Evolutionary conservation across 2,888 invertebrate species (phyloP), one percentile per base, ranked within the genome.

Genomic region (Siphlonurus alternatus): DNA sequence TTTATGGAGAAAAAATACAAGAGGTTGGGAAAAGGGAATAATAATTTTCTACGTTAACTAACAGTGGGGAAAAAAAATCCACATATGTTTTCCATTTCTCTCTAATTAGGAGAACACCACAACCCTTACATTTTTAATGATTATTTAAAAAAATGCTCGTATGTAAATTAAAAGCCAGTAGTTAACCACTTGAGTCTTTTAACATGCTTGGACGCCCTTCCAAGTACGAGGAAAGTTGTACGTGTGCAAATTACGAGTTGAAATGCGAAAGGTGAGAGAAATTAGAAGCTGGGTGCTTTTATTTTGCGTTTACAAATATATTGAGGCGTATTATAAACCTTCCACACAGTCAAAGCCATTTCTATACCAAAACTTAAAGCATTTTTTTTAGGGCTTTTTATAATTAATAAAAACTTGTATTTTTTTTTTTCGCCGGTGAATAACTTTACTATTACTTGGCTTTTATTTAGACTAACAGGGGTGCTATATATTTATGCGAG

Each of bases 111-210:
- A 38, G 38, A 38, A 38, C 38, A 38, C 38, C 5, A 38, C 38
- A 15, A 10, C 38, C 38, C 38, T 15, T 38, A 38, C 38, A 38
- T 38, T 38, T 38, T 38, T 38, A 38, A 38, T 38, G 38, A 38
- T 38, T 56, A 56, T 20, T 56, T 56, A 56, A 20, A 20, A 56
- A 56, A 56, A 22, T 5, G 20, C 20, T 56, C 20, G 56, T 22
- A 22, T 22, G 56, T 56, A 56, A 56, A 56, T 56, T 56, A 56
- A 56, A 56, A 56, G 56, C 38, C 38, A 38, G 38, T 38, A 38
- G 5, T 38, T 38, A 38, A 38, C 7, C 56, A 56, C 56, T 56
- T 56, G 56, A 20, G 56, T 56, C 5, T 56, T 56, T 56, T 10
- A 56, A 22, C n/a, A 56, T 56, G 56, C 7, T 20, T 56, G 56